Percentiles rank a stretch among this genome's conserved stretches.
Evolutionary conservation across 2,888 invertebrate species (phyloP).

Genomic region (Acrobasis suavella): DNA sequence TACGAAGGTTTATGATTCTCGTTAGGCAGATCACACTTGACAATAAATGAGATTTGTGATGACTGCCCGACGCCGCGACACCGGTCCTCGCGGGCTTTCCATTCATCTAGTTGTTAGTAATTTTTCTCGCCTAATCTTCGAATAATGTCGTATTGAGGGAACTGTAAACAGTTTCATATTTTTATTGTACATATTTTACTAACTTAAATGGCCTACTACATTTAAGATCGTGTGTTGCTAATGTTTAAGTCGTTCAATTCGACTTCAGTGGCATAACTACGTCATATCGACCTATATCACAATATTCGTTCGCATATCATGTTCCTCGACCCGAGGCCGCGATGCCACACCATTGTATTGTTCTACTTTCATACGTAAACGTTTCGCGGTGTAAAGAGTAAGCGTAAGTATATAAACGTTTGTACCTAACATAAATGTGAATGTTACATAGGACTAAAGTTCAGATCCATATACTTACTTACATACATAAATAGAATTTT

Average conservation of each 20-base stretch:
- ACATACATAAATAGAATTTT: slow-evolving; percentile 47
- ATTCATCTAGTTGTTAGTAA: slow-evolving; percentile 68
- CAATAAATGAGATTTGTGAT: slow-evolving; percentile 17
- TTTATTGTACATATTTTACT: slow-evolving; percentile 79
- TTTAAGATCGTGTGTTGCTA: slow-evolving; percentile 73
- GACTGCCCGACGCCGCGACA: slow-evolving; percentile 25
- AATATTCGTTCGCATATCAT: slow-evolving; percentile 52
- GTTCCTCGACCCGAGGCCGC: slow-evolving; percentile 28
- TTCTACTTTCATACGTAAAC: slow-evolving; percentile 48
- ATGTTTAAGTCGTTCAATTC: slow-evolving; percentile 65
- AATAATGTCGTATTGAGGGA: slow-evolving; percentile 67
- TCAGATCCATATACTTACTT: slow-evolving; percentile 43
- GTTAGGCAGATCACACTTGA: slow-evolving; percentile 5
- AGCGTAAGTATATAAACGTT: slow-evolving; percentile 51
- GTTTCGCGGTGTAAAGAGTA: slow-evolving; percentile 40
- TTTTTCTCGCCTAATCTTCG: slow-evolving; percentile 76
- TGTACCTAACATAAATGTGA: slow-evolving; percentile 60
- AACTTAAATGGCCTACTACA: slow-evolving; percentile 76
- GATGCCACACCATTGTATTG: slow-evolving; percentile 27
- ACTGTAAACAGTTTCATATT: slow-evolving; percentile 73
- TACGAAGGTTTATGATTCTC: not conserved
- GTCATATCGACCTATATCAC: slow-evolving; percentile 50
- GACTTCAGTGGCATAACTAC: slow-evolving; percentile 57
- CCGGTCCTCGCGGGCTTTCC: slow-evolving; percentile 41
- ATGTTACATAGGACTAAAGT: slow-evolving; percentile 56